A percentile compares a stretch with the other conserved stretches of the same genome.
These are phyloP conservation scores for Lutra lutra DNA, from an alignment of 2,797 vertebrate genomes.

Conservation along the genomic window DNA sequence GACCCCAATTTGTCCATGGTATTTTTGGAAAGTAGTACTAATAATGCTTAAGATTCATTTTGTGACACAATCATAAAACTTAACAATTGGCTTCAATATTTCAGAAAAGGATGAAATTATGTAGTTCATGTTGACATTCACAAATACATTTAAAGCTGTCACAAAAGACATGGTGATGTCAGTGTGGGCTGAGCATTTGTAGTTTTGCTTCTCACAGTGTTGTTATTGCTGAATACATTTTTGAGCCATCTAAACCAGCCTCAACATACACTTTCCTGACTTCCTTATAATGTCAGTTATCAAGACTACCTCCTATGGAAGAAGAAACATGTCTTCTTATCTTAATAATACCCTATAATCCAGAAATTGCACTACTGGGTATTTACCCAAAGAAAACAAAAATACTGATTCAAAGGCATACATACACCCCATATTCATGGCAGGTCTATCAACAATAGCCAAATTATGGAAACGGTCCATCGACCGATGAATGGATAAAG, in stretches of 20 bases:
- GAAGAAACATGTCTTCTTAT: neutral
- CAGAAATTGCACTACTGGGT: neutral
- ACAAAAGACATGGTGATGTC: neutral
- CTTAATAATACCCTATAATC: neutral
- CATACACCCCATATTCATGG: neutral
- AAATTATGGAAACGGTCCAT: neutral
- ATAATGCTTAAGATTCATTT: neutral
- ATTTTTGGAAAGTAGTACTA: neutral
- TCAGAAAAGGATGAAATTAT: neutral
- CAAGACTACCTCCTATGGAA: neutral
- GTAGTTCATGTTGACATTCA: neutral
- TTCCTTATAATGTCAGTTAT: neutral
- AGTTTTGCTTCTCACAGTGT: rapidly evolving
- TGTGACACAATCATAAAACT: neutral
- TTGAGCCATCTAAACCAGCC: neutral
- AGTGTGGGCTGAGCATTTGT: neutral
- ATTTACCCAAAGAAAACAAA: neutral
- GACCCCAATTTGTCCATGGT: neutral
- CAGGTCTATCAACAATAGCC: neutral
- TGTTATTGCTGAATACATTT: neutral
- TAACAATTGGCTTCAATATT: neutral
- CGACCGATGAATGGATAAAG: neutral
- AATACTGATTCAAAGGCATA: neutral
- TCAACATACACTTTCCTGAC: neutral
- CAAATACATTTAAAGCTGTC: neutral